Percentiles rank a stretch among this genome's conserved stretches.
Conservation (phyloP, 2,113 vertebrate species). For the Canis aureus region DNA sequence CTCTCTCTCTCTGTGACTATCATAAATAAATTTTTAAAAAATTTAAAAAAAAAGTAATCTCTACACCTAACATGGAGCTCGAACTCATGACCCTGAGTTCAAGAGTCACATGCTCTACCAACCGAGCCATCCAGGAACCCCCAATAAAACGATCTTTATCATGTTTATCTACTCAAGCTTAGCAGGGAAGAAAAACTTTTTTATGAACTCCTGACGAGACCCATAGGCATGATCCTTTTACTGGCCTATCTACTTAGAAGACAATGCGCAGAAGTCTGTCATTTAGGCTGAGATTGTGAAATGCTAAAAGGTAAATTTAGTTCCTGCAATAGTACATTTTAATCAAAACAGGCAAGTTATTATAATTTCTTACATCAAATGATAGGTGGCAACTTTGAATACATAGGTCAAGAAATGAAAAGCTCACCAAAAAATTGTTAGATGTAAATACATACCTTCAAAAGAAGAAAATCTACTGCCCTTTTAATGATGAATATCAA, state of each 20-base stretch:
- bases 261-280: not conserved
- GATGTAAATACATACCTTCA: not conserved
- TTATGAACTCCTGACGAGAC: not conserved
- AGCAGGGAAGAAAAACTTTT: not conserved
- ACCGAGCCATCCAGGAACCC: not conserved
- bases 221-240: slow-evolving; percentile 22
- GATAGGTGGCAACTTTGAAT: not conserved
- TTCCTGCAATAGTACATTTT: not conserved
- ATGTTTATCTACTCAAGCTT: slow-evolving; percentile 11
- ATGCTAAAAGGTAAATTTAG: slow-evolving; percentile 19
- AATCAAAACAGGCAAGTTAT: slow-evolving; percentile 41
- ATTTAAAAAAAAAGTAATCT: not conserved
- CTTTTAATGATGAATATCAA: slow-evolving; percentile 20
- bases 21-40: no score
- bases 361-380: slow-evolving; percentile 45
- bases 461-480: slow-evolving; percentile 8
- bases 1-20: no score
- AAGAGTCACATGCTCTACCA: not conserved
- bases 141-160: not conserved
- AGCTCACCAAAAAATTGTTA: not conserved
- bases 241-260: slow-evolving; percentile 31
- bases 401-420: slow-evolving; percentile 34
- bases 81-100: not conserved
- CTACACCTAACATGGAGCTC: not conserved
- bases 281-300: slow-evolving; percentile 6